Conservation (phyloP, 1,140 invertebrate species). For the Drosophila orosa region DNA sequence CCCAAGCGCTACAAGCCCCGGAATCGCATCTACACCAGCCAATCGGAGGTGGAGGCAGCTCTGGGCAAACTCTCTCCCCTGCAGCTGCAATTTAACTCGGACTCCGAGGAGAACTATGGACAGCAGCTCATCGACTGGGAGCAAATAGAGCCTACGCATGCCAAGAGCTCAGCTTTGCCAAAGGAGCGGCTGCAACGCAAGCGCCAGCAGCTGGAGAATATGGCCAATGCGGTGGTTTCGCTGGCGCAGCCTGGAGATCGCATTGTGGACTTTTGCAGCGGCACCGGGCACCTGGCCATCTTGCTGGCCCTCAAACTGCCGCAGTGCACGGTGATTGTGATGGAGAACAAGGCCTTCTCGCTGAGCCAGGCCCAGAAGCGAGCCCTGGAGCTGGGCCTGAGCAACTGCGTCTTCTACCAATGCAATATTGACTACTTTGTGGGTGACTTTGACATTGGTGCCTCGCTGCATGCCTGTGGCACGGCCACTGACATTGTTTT, state of each 20-base stretch:
- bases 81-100: conserved; percentile 57
- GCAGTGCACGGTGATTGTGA: conserved; percentile 89
- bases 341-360: conserved; percentile 97
- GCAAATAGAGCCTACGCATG: conserved; percentile 72
- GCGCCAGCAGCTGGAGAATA: conserved; percentile 94
- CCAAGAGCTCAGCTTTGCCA: conserved; percentile 90
- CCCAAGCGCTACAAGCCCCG: conserved; percentile 90
- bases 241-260: conserved; percentile 87
- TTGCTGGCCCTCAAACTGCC: conserved; percentile 92
- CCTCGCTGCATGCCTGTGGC: conserved; percentile 96
- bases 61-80: conserved; percentile 84
- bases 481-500: conserved; percentile 97
- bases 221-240: conserved; percentile 91
- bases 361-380: conserved; percentile 90
- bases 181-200: conserved; percentile 90
- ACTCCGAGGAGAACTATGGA: conserved; percentile 53
- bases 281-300: conserved; percentile 96
- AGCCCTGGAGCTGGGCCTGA: conserved; percentile 88
- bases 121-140: conserved; percentile 74
- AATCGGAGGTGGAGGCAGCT: conserved; percentile 89
- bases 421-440: conserved; percentile 94
- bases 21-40: conserved; percentile 90
- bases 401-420: conserved; percentile 93
- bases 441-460: conserved; percentile 92
- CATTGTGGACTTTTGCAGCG: conserved; percentile 98